Evolutionary conservation across 2,888 invertebrate species (phyloP), one percentile per base, ranked within the genome.

Genomic region (Lasioglossum vierecki): DNA sequence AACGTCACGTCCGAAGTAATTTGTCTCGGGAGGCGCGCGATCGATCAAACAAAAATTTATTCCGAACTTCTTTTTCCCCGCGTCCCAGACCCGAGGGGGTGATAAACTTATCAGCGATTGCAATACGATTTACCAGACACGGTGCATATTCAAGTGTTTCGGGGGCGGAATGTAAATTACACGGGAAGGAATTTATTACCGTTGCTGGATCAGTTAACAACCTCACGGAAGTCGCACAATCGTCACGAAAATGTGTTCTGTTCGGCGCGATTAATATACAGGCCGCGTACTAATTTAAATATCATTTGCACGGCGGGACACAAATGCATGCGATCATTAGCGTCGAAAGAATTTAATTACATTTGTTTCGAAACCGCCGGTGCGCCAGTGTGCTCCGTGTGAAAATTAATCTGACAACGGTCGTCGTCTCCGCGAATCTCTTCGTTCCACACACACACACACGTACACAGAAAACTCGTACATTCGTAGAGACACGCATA

Each of bases 291-390:
- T 88, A 87, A 90, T 90, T 89, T 88, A 89, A 90, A 89, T 89
- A 89, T 88, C 88, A 89, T 88, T 88, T 87, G 88, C 85, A 83
- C 85, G 81, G 57, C 35, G 66, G 66, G 79, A 84, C 80, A 81
- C 88, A 83, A 88, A 89, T 85, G 80, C 84, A 77, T 63, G 83
- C 83, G 88, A 86, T 88, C 88, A 88, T 90, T 88, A 90, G 86
- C 83, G 83, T 63, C 78, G 88, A 88, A 90, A 90, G 90, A 88
- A 90, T 90, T 90, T 88, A 90, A 90, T 90, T 86, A 82, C 84
- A 74, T 84, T 87, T 87, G 89, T 89, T 63, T 89, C 86, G 84
- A 81, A 84, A 66, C 82, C 74, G 60, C 49, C 53, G 39, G 60
- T 57, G 66, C 39, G n/a, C 77, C 66, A 35, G 13, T 15, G 30